These are phyloP conservation scores for Papilio dardanus DNA, from an alignment of 1,140 invertebrate genomes.

Conservation along the genomic window DNA sequence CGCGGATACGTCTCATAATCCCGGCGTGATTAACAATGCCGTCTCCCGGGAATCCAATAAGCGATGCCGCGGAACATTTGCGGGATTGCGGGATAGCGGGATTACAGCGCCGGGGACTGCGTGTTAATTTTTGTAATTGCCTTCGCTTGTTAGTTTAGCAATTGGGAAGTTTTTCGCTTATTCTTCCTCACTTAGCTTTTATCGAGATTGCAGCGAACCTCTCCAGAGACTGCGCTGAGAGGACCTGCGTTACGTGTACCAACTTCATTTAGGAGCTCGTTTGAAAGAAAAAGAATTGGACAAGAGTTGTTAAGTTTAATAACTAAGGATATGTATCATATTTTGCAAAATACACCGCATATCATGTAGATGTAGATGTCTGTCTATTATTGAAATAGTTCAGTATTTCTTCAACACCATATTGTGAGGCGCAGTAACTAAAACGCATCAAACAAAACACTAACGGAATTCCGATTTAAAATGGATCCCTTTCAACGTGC, in stretches of 20 bases:
- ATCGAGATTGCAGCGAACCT: constrained; percentile 20
- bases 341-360: not conserved
- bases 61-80: constrained; percentile 44
- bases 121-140: constrained; percentile 56
- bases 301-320: no score
- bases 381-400: not conserved
- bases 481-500: constrained; percentile 17
- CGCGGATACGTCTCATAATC: constrained; percentile 42
- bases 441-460: not conserved
- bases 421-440: constrained; percentile 1
- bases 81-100: constrained; percentile 40
- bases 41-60: constrained; percentile 46
- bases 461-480: not conserved
- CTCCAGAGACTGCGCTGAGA: not conserved
- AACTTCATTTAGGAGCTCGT: not conserved
- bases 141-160: constrained; percentile 43
- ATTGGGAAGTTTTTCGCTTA: constrained; percentile 30
- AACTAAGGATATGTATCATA: not conserved
- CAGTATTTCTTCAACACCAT: not conserved
- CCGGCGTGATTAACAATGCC: constrained; percentile 47
- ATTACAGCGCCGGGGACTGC: constrained; percentile 34
- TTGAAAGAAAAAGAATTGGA: not conserved
- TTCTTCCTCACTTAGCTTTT: constrained; percentile 16
- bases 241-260: not conserved
- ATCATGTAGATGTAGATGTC: not conserved